Percentiles rank a stretch among this genome's conserved stretches.
These are phyloP conservation scores for Agriopis aurantiaria DNA, from an alignment of 2,888 invertebrate species.

Conservation along the genomic window DNA sequence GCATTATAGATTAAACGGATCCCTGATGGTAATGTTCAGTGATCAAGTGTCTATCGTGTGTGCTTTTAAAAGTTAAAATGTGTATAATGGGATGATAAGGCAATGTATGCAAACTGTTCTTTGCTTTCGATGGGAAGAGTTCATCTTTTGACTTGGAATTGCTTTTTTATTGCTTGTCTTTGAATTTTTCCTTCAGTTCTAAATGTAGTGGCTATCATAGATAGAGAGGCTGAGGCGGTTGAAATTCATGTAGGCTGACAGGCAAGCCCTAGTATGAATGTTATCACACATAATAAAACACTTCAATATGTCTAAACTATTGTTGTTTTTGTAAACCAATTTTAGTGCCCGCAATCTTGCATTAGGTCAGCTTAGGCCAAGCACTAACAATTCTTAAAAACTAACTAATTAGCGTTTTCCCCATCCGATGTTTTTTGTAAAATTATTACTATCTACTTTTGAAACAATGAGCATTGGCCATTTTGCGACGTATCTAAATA, in stretches of 20 bases:
- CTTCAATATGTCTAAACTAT: no score
- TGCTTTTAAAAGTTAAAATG: constrained; percentile 69
- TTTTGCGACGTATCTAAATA: no score
- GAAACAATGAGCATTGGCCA: no score
- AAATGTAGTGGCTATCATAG: background rate
- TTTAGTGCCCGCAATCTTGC: no score
- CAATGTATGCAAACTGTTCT: constrained; percentile 64
- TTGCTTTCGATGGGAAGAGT: constrained; percentile 43
- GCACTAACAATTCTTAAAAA: no score
- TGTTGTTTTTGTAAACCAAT: no score
- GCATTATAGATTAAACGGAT: constrained; percentile 86
- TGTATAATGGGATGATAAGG: constrained; percentile 62
- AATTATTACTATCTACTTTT: no score
- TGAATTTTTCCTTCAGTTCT: background rate
- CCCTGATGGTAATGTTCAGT: constrained; percentile 74
- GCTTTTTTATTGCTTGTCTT: constrained; percentile 13
- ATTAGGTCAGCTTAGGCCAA: no score
- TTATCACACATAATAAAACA: no score
- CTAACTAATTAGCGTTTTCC: no score
- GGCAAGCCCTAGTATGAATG: no score
- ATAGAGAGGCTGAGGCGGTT: background rate
- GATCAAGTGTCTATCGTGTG: constrained; percentile 74
- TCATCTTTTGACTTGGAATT: constrained; percentile 11
- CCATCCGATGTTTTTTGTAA: no score
- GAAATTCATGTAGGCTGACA: background rate